These are phyloP conservation scores for Calidris pugnax DNA, from an alignment of 2,113 vertebrate species.

Conservation along the genomic window DNA sequence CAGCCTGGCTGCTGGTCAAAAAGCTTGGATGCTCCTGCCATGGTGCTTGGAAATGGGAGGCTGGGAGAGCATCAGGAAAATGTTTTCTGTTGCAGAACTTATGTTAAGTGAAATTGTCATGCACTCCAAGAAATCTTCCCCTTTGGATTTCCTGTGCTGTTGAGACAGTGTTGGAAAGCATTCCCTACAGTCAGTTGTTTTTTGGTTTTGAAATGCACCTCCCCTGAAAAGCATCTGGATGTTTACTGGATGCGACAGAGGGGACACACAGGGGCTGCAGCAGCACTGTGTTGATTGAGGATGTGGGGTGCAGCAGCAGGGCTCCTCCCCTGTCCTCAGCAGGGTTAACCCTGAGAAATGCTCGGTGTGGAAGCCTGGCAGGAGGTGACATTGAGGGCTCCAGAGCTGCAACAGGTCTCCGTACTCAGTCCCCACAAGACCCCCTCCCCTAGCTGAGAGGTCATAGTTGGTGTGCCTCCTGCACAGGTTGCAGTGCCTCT, in stretches of 20 bases:
- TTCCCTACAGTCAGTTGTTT: neutral
- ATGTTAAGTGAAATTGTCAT: neutral
- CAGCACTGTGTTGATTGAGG: neutral
- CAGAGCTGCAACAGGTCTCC: neutral
- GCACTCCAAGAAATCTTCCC: neutral
- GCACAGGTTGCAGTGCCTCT: neutral
- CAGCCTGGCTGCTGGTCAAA: neutral
- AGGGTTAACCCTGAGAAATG: neutral
- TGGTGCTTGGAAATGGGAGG: neutral
- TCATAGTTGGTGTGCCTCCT: fast-evolving
- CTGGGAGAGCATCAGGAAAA: neutral
- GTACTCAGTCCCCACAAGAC: neutral
- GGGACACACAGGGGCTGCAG: fast-evolving
- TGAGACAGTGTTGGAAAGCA: neutral
- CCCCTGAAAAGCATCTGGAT: neutral
- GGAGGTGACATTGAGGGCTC: neutral
- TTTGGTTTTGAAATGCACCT: neutral
- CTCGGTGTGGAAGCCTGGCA: neutral
- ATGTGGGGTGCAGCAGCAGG: neutral
- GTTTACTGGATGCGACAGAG: neutral
- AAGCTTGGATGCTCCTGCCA: neutral
- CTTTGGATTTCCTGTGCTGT: neutral
- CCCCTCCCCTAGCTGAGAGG: neutral
- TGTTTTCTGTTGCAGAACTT: neutral
- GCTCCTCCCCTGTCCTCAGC: neutral